Evolutionary conservation across 2,113 vertebrate genomes (phyloP).

Genomic region (Myotis davidii): DNA sequence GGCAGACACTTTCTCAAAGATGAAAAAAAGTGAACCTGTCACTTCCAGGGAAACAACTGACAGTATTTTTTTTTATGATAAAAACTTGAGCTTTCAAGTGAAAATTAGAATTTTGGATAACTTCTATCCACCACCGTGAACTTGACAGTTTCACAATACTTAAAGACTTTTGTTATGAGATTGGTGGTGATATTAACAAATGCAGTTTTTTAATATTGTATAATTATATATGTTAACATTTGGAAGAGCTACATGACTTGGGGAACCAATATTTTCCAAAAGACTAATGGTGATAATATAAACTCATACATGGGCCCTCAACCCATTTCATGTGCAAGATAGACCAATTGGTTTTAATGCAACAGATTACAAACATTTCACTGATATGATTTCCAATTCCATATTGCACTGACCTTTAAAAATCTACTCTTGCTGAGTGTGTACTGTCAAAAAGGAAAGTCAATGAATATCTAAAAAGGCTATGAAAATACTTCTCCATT

Average conservation of each 20-base stretch:
- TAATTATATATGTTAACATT: conserved; percentile 59
- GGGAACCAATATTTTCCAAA: conserved; percentile 49
- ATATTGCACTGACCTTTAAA: neutral
- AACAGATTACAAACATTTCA: neutral
- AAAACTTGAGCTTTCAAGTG: conserved; percentile 71
- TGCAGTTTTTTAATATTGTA: conserved; percentile 44
- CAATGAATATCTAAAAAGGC: neutral
- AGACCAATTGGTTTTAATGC: neutral
- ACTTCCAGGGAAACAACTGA: conserved; percentile 73
- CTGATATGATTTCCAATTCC: neutral
- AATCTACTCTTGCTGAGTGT: neutral
- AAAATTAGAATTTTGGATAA: conserved; percentile 73
- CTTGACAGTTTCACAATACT: conserved; percentile 54
- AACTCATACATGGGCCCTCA: neutral
- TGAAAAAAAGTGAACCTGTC: conserved; percentile 63
- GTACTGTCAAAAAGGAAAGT: conserved; percentile 34
- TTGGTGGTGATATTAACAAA: conserved; percentile 59
- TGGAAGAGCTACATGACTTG: conserved; percentile 12
- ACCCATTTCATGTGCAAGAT: neutral
- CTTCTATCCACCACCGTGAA: conserved; percentile 38
- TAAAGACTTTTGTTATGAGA: conserved; percentile 46
- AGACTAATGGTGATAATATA: neutral
- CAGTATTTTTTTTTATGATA: conserved; percentile 68
- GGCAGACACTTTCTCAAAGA: conserved; percentile 62
- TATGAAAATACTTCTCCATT: conserved; percentile 13